Percentiles rank a stretch among this genome's conserved stretches.
Conservation (phyloP, 2,888 invertebrate genomes). For the Polydrusus cervinus region DNA sequence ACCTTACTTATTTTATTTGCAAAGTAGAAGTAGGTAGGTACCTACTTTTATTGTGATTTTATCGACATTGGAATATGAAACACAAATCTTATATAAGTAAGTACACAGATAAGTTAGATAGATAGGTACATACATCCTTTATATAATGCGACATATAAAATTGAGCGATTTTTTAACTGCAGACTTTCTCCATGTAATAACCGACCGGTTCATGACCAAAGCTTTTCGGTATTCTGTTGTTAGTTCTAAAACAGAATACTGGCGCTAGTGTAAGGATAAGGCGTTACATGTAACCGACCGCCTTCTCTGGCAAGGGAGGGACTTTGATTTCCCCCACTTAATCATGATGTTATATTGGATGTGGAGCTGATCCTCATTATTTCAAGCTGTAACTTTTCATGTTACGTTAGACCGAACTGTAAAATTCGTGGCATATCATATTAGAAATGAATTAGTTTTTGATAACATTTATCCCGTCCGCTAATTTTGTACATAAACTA, state of each 20-base stretch:
- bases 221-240: constrained; percentile 1
- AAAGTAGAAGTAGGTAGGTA: too few relatives aligned
- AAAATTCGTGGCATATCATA: constrained; percentile 12
- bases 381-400: constrained; percentile 32
- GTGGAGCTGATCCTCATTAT: constrained; percentile 34
- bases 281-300: constrained; percentile 46
- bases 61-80: not conserved
- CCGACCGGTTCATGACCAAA: not conserved
- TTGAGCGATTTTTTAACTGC: constrained; percentile 11
- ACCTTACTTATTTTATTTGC: too few relatives aligned
- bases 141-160: constrained; percentile 8
- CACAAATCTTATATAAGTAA: not conserved
- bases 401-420: constrained; percentile 26
- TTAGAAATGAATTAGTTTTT: not conserved
- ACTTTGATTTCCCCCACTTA: constrained; percentile 24
- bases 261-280: constrained; percentile 42
- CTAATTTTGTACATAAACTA: not conserved
- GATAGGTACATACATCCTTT: too few relatives aligned
- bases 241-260: constrained; percentile 33
- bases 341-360: constrained; percentile 34
- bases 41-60: not conserved
- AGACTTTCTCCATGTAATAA: constrained; percentile 8
- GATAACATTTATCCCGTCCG: not conserved
- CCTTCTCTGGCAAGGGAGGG: constrained; percentile 27
- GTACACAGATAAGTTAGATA: not conserved